Evolutionary conservation across 92 coral and sea anemone genomes (phyloP), one percentile per base, ranked within the genome.

Genomic region (Diadumene lineata): DNA sequence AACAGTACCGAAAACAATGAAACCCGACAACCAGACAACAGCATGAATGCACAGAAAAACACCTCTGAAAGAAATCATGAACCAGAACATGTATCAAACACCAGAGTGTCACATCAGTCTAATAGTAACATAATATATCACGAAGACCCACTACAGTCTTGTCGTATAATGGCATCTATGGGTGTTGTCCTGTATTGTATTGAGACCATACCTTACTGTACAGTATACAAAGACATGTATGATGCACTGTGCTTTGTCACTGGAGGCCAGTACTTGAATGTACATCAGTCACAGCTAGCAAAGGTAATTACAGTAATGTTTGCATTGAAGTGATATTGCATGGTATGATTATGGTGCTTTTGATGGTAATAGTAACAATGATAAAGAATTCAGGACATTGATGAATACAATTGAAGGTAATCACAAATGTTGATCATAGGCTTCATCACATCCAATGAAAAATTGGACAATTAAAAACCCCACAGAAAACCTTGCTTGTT

Each of bases 231-330:
- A 32, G 81, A 76, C 18, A 66, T 66, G 50, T 76, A 43, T 66
- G 8, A n/a, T 21, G 81, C 81, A 17, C 38, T 76, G 6, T 25
- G 43, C 13, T 76, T 30, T 34, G 55, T 66, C 11, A 76, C 81
- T 43, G 81, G 81, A n/a, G 81, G 81, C 31, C 81, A 76, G 56
- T 53, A 64, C 26, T n/a, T 76, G 32, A 62, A 62, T 62, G 23
- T 30, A 28, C 15, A 13, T 28, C 10, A 22, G 4, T 17, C 64
- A 43, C 60, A 24, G 25, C n/a, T 75, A 48, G 46, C 33, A 30
- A 76, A 34, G 50, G 51, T 66, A 58, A 32, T 8, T 29, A 48
- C 57, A 30, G 66, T 21, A 2, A 73, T 53, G 78, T 50, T 73
- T 31, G 32, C 25, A 11, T 0, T 32, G 11, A 34, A n/a, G 3